Evolutionary conservation across 2,797 vertebrate genomes (phyloP), one percentile per base, ranked within the genome.

Genomic region (Chiloscyllium punctatum): DNA sequence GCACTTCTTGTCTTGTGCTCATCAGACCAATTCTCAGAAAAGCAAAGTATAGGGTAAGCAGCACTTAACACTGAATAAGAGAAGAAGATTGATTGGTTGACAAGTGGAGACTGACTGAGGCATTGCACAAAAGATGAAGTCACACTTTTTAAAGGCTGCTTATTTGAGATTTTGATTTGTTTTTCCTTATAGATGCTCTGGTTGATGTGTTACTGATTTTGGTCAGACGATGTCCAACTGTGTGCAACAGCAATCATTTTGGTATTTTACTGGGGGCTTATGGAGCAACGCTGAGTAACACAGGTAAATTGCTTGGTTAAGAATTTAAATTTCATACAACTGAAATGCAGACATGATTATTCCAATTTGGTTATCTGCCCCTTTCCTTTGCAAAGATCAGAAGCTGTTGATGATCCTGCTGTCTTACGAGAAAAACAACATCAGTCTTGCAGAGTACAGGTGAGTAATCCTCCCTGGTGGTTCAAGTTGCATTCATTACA

Each of bases 211-310:
- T 99, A 96, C 97, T 98, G 21, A 97, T 96, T 5, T 95, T 99
- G 96, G 99, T 99, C 96, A 98, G 96, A 96, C 97, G 97, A 96
- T 98, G 97, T 77, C 98, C 99, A 0, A 96, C 97, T 0, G 97
- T 99, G 71, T 99, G 99, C 94, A 98, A 97, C 96, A 97, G 95
- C 96, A 98, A 96, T 96, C 99, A 99, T 97, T 98, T 99, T 74
- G 97, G 98, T 0, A 98, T 99, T 53, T 97, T 99, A 72, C 96
- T 99, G 33, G 99, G 99, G 96, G 98, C 99, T 11, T 99, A 99
- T 0, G 98, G 98, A 30, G 99, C 98, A 33, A 98, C 98, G 0
- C 97, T 99, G 96, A 98, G 97, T 77, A 21, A 96, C 82, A 96
- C 97, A 97, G 99, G 99, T 99, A 97, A 98, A 96, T 95, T 90